Evolutionary conservation across 2,888 invertebrate genomes (phyloP).

Genomic region (Aspidiotus rigidus): DNA sequence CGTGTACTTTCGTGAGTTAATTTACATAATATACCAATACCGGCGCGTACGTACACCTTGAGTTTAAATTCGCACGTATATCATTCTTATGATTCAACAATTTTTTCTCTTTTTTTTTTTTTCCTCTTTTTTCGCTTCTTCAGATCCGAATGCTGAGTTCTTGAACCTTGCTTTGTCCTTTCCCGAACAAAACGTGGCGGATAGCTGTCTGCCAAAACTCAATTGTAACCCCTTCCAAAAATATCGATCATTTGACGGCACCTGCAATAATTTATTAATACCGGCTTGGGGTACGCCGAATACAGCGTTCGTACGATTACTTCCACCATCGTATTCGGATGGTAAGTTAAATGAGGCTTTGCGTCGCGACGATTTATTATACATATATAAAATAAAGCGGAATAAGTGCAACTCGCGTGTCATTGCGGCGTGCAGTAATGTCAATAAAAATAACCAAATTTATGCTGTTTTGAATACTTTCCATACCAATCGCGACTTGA

Average conservation of each 20-base stretch:
- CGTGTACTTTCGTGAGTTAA: no score
- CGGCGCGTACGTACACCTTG: no score
- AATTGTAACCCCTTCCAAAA: slow-evolving; percentile 44
- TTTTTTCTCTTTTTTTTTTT: background rate
- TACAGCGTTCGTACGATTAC: slow-evolving; percentile 46
- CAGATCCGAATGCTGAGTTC: slow-evolving; percentile 9
- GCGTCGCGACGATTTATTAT: no score
- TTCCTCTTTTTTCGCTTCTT: background rate
- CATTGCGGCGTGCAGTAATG: no score
- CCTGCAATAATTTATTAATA: slow-evolving; percentile 82
- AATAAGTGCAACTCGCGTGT: no score
- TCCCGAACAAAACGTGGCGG: slow-evolving; percentile 36
- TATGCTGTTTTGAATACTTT: no score
- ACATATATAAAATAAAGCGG: no score
- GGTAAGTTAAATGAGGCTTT: slow-evolving; percentile 33
- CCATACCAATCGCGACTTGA: no score
- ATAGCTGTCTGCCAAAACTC: slow-evolving; percentile 46
- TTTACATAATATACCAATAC: no score
- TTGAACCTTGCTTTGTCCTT: slow-evolving; percentile 18
- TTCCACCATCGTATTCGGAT: slow-evolving; percentile 38
- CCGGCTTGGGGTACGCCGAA: slow-evolving; percentile 74
- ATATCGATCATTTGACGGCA: slow-evolving; percentile 78
- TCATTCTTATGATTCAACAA: no score
- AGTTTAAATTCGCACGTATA: no score
- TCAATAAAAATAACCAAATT: no score